A percentile compares a stretch with the other conserved stretches of the same genome.
Conservation (phyloP, 2,113 vertebrate genomes). For the Hippocampus mohnikei region DNA sequence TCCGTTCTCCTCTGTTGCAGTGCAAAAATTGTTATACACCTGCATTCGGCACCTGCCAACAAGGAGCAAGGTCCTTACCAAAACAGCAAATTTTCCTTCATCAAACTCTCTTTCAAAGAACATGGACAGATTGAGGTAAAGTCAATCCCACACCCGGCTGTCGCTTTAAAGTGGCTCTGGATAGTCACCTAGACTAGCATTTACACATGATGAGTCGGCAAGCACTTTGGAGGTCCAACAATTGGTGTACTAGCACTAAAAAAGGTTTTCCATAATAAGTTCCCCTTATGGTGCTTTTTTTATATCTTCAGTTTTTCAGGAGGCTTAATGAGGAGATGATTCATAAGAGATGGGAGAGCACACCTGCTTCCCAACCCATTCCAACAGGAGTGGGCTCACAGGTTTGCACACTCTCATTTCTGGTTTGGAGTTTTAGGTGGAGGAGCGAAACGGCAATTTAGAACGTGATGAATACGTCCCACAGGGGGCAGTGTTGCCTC, state of each 20-base stretch:
- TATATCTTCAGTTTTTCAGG: slow-evolving; percentile 82
- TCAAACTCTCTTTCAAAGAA: slow-evolving; percentile 95
- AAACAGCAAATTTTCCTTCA: slow-evolving; percentile 86
- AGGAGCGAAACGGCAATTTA: neutral
- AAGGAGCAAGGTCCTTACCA: slow-evolving; percentile 95
- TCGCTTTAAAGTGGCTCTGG: neutral
- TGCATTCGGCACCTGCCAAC: slow-evolving; percentile 78
- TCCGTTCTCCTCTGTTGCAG: slow-evolving; percentile 58
- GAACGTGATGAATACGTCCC: slow-evolving; percentile 4
- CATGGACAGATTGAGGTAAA: slow-evolving; percentile 95
- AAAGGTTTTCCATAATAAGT: neutral
- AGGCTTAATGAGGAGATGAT: slow-evolving; percentile 91
- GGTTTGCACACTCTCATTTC: slow-evolving; percentile 60
- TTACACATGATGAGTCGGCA: neutral
- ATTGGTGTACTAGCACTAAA: neutral
- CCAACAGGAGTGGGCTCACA: slow-evolving; percentile 71
- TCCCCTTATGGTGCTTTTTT: neutral
- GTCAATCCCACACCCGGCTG: too few species aligned
- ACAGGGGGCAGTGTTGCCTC: slow-evolving; percentile 50
- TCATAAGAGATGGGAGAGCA: slow-evolving; percentile 88
- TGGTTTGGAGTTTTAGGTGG: neutral
- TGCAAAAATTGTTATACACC: slow-evolving; percentile 95
- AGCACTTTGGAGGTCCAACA: neutral
- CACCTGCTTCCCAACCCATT: slow-evolving; percentile 79
- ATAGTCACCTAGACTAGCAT: neutral